These are phyloP conservation scores for Myotis lucifugus DNA, from an alignment of 2,113 vertebrate species.

Conservation along the genomic window DNA sequence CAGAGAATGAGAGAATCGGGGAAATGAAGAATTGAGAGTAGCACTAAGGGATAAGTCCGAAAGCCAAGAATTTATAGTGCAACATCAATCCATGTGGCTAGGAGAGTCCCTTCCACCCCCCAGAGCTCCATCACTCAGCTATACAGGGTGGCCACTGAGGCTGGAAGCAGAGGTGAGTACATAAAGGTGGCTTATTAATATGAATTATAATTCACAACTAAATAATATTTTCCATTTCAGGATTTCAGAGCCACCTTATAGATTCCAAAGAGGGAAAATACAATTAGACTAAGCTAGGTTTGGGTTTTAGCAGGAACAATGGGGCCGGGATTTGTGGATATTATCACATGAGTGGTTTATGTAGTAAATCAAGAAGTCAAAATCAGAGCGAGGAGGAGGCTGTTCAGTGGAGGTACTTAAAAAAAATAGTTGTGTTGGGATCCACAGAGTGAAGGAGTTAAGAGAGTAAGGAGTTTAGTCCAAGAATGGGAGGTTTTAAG, in stretches of 20 bases:
- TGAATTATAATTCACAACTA: background rate
- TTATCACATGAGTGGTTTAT: background rate
- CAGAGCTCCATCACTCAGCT: background rate
- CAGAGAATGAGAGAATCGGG: background rate
- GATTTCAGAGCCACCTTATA: background rate
- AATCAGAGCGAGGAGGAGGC: background rate
- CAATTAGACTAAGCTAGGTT: background rate
- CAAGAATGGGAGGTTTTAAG: background rate
- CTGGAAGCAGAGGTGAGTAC: background rate
- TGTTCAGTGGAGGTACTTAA: background rate
- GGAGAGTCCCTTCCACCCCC: background rate
- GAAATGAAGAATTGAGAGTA: background rate
- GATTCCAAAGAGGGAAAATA: background rate
- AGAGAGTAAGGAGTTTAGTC: background rate
- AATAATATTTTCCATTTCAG: slow-evolving; percentile 2
- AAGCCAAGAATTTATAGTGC: background rate
- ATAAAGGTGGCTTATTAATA: background rate
- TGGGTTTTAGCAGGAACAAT: slow-evolving; percentile 5
- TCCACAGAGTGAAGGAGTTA: background rate
- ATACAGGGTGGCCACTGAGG: background rate
- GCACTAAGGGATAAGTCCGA: background rate
- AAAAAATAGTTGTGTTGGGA: background rate
- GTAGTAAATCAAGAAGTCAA: background rate
- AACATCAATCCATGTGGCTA: background rate
- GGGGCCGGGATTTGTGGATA: background rate